Conservation (phyloP, 2,797 vertebrate species). For the Molothrus aeneus region DNA sequence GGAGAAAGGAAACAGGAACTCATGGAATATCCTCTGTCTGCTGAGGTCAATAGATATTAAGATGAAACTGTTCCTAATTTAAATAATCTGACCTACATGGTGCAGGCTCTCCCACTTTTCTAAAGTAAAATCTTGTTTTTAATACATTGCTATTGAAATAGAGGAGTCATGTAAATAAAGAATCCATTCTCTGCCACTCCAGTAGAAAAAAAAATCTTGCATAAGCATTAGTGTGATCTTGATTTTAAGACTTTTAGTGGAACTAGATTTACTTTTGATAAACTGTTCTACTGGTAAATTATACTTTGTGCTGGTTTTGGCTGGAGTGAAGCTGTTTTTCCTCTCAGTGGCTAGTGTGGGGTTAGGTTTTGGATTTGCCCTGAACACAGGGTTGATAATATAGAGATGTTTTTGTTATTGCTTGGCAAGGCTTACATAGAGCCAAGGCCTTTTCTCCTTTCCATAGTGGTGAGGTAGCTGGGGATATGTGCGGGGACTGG, state of each 20-base stretch:
- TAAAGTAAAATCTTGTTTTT: background rate
- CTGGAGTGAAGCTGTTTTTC: background rate
- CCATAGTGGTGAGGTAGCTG: background rate
- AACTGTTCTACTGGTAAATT: background rate
- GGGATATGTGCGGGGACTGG: background rate
- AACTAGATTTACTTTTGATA: background rate
- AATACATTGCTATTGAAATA: background rate
- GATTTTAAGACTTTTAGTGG: background rate
- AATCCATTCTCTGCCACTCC: background rate
- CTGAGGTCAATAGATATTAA: background rate
- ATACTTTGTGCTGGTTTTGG: background rate
- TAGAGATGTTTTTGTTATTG: background rate
- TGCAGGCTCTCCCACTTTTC: background rate
- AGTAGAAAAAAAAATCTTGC: background rate
- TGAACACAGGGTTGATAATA: background rate
- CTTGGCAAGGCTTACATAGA: background rate
- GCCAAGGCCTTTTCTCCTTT: background rate
- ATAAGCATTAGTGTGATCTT: background rate
- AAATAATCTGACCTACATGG: background rate
- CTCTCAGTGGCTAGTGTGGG: background rate
- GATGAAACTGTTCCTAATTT: background rate
- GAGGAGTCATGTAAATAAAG: background rate
- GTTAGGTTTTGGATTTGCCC: background rate
- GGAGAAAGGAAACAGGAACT: background rate
- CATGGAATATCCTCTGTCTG: background rate